Evolutionary conservation across 2,113 vertebrate species (phyloP).

Genomic region (Campylorhamphus procurvoides): DNA sequence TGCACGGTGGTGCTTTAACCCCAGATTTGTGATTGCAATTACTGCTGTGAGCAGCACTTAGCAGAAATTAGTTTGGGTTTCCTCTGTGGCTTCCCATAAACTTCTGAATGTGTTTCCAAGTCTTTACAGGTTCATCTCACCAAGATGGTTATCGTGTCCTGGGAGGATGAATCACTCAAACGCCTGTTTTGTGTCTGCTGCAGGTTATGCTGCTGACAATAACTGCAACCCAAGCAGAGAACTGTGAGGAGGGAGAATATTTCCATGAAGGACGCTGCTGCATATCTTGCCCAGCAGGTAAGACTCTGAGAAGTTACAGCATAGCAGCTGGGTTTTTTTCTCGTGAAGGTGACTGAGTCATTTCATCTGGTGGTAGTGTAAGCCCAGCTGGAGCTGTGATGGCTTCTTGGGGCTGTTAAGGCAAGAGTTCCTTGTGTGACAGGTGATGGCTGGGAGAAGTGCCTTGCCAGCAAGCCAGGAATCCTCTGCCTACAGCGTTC

Average conservation of each 20-base stretch:
- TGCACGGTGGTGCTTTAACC: not conserved
- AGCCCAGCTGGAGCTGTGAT: not conserved
- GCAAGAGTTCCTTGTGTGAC: accelerated
- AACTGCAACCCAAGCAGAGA: not conserved
- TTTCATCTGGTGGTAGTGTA: accelerated
- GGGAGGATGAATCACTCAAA: not conserved
- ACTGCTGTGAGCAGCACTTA: not conserved
- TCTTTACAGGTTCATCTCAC: not conserved
- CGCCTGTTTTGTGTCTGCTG: not conserved
- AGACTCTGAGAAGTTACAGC: not conserved
- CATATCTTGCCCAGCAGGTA: constrained; percentile 20
- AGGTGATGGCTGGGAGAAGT: not conserved
- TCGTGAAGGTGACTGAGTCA: accelerated
- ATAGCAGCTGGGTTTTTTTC: accelerated
- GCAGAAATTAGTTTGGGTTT: constrained; percentile 35
- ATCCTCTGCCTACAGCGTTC: not conserved
- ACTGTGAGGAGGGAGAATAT: not conserved
- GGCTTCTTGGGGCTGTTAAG: not conserved
- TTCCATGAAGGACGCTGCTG: not conserved
- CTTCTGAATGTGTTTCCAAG: not conserved
- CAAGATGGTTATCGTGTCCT: not conserved
- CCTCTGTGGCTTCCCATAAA: constrained; percentile 25
- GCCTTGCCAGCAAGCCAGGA: not conserved
- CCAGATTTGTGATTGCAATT: not conserved
- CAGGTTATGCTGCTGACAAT: not conserved